Percentiles rank a stretch among this genome's conserved stretches.
Evolutionary conservation across 1,140 invertebrate genomes (phyloP).

Genomic region (Drosophila bipectinata): DNA sequence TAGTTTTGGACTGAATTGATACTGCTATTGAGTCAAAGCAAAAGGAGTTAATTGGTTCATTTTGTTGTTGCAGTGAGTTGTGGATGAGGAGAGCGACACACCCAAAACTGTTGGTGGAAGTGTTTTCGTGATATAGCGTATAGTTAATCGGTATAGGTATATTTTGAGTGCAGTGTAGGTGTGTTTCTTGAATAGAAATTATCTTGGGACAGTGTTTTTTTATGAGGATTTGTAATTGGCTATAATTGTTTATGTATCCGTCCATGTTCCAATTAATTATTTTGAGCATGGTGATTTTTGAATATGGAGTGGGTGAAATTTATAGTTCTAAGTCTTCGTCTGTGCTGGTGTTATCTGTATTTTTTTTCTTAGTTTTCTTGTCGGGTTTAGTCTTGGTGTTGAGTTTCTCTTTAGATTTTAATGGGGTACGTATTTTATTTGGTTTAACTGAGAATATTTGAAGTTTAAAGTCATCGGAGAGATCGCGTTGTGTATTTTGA

Average conservation of each 20-base stretch:
- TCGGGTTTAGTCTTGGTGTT: no score
- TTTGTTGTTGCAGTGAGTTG: no score
- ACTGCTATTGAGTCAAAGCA: no score
- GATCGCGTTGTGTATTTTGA: background rate
- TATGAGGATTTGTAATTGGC: constrained; percentile 1
- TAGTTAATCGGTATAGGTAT: no score
- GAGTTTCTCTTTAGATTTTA: background rate
- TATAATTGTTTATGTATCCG: background rate
- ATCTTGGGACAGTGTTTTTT: background rate
- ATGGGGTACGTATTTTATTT: background rate
- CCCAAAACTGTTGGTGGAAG: no score
- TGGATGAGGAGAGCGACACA: no score
- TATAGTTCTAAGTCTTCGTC: background rate
- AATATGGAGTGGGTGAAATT: background rate
- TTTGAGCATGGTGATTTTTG: background rate
- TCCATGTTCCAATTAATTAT: background rate
- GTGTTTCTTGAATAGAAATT: no score
- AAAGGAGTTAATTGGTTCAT: no score
- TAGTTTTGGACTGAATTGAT: no score
- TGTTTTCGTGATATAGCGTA: no score
- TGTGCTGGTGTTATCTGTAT: background rate
- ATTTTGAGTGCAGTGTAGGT: no score
- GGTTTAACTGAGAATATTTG: background rate
- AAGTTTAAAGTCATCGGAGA: background rate
- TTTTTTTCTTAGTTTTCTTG: background rate